These are phyloP conservation scores for Amphipyra tragopoginis DNA, from an alignment of 2,888 invertebrate genomes.

Conservation along the genomic window DNA sequence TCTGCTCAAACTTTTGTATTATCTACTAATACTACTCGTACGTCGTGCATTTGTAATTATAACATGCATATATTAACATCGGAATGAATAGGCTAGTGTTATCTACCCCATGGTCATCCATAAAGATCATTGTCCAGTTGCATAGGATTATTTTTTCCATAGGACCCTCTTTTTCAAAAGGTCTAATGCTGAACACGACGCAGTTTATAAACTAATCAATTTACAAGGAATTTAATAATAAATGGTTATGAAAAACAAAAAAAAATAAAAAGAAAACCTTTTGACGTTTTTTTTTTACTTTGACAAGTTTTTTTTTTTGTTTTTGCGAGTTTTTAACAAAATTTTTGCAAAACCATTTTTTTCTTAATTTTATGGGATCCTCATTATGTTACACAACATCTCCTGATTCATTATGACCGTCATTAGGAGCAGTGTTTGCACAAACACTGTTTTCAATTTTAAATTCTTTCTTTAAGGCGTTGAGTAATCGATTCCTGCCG, in stretches of 20 bases:
- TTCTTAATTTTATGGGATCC: constrained; percentile 10
- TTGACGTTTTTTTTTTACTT: background rate
- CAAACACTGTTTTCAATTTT: constrained; percentile 62
- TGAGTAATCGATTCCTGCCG: constrained; percentile 75
- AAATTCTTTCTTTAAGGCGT: constrained; percentile 65
- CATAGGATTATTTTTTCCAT: constrained; percentile 25
- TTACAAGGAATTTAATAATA: background rate
- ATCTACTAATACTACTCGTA: constrained; percentile 14
- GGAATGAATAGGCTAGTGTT: constrained; percentile 19
- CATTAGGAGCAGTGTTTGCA: constrained; percentile 43
- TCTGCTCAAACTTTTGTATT: constrained; percentile 55
- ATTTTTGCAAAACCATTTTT: background rate
- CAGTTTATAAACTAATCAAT: background rate
- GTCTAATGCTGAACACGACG: background rate
- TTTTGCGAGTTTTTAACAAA: background rate
- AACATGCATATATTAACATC: constrained; percentile 43
- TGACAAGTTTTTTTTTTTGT: constrained; percentile 4
- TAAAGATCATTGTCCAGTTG: constrained; percentile 45
- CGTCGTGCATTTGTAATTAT: constrained; percentile 47
- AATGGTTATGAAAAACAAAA: background rate
- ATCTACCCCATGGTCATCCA: constrained; percentile 41
- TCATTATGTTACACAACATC: constrained; percentile 27
- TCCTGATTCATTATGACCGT: constrained; percentile 39
- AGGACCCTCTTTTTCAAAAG: constrained; percentile 5
- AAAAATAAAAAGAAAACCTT: background rate